Percentiles rank a stretch among this genome's conserved stretches.
phyloP scores from a whole-genome alignment of 2,888 invertebrate genomes.

The Diachrysia chrysitis region DNA sequence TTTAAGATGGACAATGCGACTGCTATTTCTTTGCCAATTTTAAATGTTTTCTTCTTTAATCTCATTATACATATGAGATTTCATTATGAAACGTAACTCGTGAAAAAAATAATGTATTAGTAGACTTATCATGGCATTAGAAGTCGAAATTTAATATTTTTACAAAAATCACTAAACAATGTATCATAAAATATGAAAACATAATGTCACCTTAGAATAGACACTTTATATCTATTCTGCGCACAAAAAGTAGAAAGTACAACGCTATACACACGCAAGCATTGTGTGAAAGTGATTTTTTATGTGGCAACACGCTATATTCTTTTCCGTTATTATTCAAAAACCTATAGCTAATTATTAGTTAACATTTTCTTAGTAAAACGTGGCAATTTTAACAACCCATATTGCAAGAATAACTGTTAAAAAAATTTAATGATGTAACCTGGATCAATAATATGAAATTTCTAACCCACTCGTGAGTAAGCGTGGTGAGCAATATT shows the following conservation, averaged over 20 bases:
- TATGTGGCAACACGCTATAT: constrained; percentile 50
- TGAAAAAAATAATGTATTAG: too few species aligned
- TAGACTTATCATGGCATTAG: too few species aligned
- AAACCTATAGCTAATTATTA: constrained; percentile 10
- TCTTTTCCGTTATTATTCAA: constrained; percentile 45
- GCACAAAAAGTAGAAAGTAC: constrained; percentile 54
- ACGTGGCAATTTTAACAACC: neutral
- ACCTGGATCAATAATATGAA: neutral
- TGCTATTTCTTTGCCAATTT: too few species aligned
- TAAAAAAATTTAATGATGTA: neutral
- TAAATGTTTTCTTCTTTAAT: too few species aligned
- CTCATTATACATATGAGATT: too few species aligned
- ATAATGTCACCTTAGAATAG: constrained; percentile 13
- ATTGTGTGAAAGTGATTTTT: constrained; percentile 56
- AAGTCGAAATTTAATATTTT: neutral
- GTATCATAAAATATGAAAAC: constrained; percentile 33
- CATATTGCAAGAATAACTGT: too few species aligned
- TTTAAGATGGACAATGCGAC: too few species aligned
- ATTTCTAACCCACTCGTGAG: neutral
- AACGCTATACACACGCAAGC: constrained; percentile 45
- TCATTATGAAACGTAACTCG: too few species aligned
- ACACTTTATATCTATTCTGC: constrained; percentile 31
- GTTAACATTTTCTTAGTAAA: neutral
- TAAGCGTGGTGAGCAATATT: neutral
- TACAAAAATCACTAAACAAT: constrained; percentile 12